A percentile compares a stretch with the other conserved stretches of the same genome.
phyloP scores from a whole-genome alignment of 2,113 vertebrate species.

The Fregetta grallaria region DNA sequence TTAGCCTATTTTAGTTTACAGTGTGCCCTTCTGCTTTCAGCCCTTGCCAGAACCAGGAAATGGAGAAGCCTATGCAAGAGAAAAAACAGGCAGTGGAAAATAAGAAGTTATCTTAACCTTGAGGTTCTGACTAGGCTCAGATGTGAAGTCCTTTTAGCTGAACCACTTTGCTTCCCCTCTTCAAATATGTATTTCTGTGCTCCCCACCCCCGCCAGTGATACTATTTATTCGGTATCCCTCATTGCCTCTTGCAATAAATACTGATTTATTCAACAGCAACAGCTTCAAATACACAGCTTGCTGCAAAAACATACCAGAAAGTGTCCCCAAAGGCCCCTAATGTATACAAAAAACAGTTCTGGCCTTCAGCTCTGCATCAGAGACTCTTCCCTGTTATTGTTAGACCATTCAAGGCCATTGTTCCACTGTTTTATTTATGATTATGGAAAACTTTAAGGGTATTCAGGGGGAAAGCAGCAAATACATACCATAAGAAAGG shows the following conservation, averaged over 20 bases:
- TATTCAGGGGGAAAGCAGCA: not conserved
- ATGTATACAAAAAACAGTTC: not conserved
- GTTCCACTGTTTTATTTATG: conserved; percentile 43
- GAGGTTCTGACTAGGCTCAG: not conserved
- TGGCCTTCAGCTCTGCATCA: conserved; percentile 41
- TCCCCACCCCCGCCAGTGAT: rapidly evolving
- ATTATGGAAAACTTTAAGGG: conserved; percentile 16
- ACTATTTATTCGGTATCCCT: conserved; percentile 1
- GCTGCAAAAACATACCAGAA: not conserved
- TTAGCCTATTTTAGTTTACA: conserved; percentile 16
- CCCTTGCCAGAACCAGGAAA: conserved; percentile 14
- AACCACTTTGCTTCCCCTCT: not conserved
- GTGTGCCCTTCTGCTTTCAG: conserved; percentile 13
- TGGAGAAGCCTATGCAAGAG: not conserved
- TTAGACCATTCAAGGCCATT: not conserved
- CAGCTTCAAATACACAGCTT: conserved; percentile 13
- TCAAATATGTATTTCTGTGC: not conserved
- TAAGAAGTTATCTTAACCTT: not conserved
- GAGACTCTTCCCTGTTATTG: not conserved
- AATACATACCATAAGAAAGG: not conserved
- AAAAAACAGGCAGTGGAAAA: not conserved
- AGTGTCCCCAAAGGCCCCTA: not conserved
- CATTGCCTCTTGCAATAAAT: conserved; percentile 36
- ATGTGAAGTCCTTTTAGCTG: not conserved
- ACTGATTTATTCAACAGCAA: conserved; percentile 39